Conservation (phyloP, 2,113 vertebrate species). For the Carassius gibelio region DNA sequence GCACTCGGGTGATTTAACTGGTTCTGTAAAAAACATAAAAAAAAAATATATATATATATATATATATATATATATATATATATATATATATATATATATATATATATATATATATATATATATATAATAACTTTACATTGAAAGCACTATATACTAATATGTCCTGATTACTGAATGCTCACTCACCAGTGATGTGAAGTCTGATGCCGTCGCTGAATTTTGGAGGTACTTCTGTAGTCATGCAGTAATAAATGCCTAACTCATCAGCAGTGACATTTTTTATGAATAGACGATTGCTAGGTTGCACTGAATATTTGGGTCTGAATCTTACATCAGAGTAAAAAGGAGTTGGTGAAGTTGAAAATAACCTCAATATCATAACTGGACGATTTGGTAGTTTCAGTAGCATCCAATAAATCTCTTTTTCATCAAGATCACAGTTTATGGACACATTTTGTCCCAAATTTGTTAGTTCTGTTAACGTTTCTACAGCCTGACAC, state of each 20-base stretch:
- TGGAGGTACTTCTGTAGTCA: not conserved
- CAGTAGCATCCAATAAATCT: constrained; percentile 1
- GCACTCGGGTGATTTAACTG: not conserved
- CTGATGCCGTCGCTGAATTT: not conserved
- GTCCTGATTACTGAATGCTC: not conserved
- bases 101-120: not conserved
- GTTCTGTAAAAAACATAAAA: not conserved
- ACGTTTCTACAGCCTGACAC: not conserved
- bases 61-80: too few species aligned
- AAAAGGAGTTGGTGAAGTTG: constrained; percentile 5
- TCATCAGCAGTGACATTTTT: constrained; percentile 28
- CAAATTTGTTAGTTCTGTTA: not conserved
- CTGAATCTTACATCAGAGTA: not conserved
- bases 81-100: too few species aligned
- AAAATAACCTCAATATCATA: not conserved
- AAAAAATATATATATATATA: not conserved
- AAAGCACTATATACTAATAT: not conserved
- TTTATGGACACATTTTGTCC: not conserved
- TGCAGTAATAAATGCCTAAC: constrained; percentile 33
- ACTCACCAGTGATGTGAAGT: constrained; percentile 1
- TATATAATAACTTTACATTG: not conserved
- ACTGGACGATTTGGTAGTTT: not conserved
- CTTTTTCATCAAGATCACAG: not conserved
- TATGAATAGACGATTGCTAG: not conserved
- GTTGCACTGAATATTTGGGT: not conserved